Evolutionary conservation across 2,888 invertebrate species (phyloP), one percentile per base, ranked within the genome.

Genomic region (Agriopis aurantiaria): DNA sequence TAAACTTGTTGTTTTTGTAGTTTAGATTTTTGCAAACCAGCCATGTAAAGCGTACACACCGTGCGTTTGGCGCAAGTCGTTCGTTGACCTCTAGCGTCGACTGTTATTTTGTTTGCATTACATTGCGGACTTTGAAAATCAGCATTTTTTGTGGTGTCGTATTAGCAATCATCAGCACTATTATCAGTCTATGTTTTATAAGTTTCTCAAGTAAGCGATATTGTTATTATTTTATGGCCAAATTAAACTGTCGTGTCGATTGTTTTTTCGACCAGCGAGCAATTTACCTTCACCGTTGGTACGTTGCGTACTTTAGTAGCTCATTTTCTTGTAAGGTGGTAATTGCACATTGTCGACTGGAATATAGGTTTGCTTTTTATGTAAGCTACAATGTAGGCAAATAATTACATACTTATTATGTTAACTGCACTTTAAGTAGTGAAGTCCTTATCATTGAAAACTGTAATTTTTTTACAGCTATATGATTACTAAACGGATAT

Each of bases 321-420:
- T 70, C 48, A 62, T 69, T 69, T 69, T 69, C 57, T 65, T 53
- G 58, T 66, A 52, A 63, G 43, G 66, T 17, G 58, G 70, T 70
- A 70, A 70, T 70, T 70, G 58, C 58, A 59, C 14, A 68, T 65
- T 69, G 57, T 69, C 57, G 51, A 48, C 49, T 14, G 43, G n/a
- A 48, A 69, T 43, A 61, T 59, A 46, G n/a, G 63, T 63, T 66
- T 70, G 33, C 60, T 51, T 58, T 64, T 69, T 69, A 48, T 65
- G 63, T 43, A 3, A 3, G 58, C 61, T 63, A 70, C 70, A 70
- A 70, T 48, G 70, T 70, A 57, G 49, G 46, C 45, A 51, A 12
- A 49, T 64, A 56, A 64, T 64, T 62, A 43, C 60, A n/a, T 11
- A 46, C 23, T 23, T 23, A 23, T 59, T 49, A 59, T n/a, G 14